phyloP scores from a whole-genome alignment of 2,888 invertebrate genomes.

The Limenitis camilla region DNA sequence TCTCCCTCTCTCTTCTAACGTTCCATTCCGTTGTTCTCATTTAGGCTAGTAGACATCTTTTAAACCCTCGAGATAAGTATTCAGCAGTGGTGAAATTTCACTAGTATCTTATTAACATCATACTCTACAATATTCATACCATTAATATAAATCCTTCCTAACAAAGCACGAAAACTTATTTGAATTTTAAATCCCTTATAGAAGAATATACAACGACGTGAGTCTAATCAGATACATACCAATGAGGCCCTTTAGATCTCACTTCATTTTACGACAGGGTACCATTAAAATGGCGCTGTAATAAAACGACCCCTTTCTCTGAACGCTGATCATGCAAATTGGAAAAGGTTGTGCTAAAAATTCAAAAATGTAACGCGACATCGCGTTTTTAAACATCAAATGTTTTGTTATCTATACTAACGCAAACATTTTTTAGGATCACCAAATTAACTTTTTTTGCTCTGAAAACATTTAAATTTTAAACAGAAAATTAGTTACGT shows the following conservation, averaged over 20 bases:
- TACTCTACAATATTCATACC: too few species aligned
- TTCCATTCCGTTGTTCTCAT: too few species aligned
- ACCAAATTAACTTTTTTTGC: not conserved
- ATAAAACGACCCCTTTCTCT: conserved; percentile 22
- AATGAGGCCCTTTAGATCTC: conserved; percentile 16
- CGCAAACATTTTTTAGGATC: not conserved
- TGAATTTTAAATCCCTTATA: conserved; percentile 3
- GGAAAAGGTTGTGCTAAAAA: conserved; percentile 14
- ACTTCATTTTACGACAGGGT: conserved; percentile 35
- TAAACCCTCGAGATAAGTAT: too few species aligned
- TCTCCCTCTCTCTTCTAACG: too few species aligned
- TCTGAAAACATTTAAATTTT: not conserved
- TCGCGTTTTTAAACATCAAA: not conserved
- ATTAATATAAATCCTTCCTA: too few species aligned
- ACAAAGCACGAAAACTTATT: not conserved
- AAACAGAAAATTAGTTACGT: too few species aligned
- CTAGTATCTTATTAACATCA: too few species aligned
- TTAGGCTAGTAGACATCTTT: too few species aligned
- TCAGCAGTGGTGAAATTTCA: too few species aligned
- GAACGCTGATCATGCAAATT: conserved; percentile 24
- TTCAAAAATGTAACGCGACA: conserved; percentile 1
- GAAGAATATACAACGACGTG: not conserved
- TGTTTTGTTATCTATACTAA: conserved; percentile 1
- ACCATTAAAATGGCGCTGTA: conserved; percentile 32
- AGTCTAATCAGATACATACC: conserved; percentile 11